Evolutionary conservation across 2,797 vertebrate species (phyloP).

Genomic region (Pangasius larnaudii): DNA sequence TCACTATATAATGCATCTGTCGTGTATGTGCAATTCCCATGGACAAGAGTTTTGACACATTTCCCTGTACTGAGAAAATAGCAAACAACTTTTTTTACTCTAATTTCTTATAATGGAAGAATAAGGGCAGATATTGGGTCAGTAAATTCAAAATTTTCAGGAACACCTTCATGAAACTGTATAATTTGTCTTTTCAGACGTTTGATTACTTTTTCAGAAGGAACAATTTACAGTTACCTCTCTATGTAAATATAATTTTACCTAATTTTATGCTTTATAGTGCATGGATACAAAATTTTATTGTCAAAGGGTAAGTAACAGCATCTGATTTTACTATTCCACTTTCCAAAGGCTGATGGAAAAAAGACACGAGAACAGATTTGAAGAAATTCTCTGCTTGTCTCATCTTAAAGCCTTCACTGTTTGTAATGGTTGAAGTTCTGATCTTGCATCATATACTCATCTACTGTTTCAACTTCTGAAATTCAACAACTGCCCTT

Average conservation of each 20-base stretch:
- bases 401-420: neutral
- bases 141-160: neutral
- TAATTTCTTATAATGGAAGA: neutral
- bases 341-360: neutral
- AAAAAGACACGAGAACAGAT: neutral
- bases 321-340: neutral
- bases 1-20: neutral
- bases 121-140: neutral
- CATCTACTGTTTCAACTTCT: neutral
- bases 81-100: no score
- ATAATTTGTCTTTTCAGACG: neutral
- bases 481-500: conserved; percentile 5
- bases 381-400: neutral
- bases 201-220: neutral
- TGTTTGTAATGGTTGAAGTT: neutral
- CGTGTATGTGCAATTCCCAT: neutral
- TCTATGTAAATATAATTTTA: neutral
- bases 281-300: neutral
- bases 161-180: neutral
- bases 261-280: neutral
- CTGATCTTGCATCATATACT: conserved; percentile 18
- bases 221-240: neutral
- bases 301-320: no score
- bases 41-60: neutral
- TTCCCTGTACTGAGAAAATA: no score